A percentile compares a stretch with the other conserved stretches of the same genome.
These are phyloP conservation scores for Rhamphomyia laevipes DNA, from an alignment of 2,888 invertebrate species.

Conservation along the genomic window DNA sequence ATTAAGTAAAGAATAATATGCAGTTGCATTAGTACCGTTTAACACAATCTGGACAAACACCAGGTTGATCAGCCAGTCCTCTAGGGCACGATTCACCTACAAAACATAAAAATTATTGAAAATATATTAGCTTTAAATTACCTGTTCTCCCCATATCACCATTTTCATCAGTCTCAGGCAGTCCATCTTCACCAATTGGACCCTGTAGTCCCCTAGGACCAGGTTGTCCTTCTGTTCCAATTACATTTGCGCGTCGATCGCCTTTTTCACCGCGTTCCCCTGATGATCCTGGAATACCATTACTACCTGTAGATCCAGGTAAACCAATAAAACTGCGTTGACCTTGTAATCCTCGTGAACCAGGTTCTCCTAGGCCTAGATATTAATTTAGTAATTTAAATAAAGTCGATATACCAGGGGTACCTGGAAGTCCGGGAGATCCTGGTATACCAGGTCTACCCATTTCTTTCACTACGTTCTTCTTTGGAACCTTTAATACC, in stretches of 20 bases:
- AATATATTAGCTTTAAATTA: constrained; percentile 24
- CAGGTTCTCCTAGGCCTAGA: constrained; percentile 46
- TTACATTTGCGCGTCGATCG: constrained; percentile 56
- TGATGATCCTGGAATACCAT: constrained; percentile 44
- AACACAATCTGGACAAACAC: constrained; percentile 29
- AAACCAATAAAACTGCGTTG: constrained; percentile 61
- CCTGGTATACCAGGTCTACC: constrained; percentile 20
- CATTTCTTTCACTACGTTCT: constrained; percentile 16
- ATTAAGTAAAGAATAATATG: constrained; percentile 21
- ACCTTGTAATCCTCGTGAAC: constrained; percentile 44
- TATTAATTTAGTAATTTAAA: no score
- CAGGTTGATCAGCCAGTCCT: constrained; percentile 46
- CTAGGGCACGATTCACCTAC: constrained; percentile 51
- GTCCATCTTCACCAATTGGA: constrained; percentile 52
- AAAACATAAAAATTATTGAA: constrained; percentile 3
- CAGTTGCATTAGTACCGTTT: constrained; percentile 24
- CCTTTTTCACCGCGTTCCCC: constrained; percentile 59
- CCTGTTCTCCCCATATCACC: constrained; percentile 65
- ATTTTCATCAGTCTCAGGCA: constrained; percentile 61
- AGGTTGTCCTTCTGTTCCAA: constrained; percentile 59
- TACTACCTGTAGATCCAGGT: constrained; percentile 45
- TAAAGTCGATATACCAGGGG: constrained; percentile 47
- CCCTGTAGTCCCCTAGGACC: constrained; percentile 61
- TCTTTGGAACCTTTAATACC: constrained; percentile 34
- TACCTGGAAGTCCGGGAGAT: constrained; percentile 21